phyloP scores from a whole-genome alignment of 23 tunicate genomes.

The Trididemnum clinides region DNA sequence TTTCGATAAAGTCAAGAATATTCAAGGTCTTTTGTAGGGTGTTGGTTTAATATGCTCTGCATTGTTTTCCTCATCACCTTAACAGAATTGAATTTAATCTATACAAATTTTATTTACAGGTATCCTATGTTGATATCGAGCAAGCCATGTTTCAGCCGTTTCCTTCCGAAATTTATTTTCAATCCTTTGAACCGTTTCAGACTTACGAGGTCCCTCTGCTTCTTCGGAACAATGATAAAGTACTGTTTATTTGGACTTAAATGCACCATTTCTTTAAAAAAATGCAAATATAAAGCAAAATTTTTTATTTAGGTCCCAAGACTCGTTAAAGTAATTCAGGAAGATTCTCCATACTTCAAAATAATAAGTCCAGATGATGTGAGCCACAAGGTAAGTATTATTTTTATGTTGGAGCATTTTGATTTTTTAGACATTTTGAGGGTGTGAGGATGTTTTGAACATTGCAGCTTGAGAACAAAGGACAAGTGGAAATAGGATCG shows the following conservation, averaged over 20 bases:
- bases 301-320: slow-evolving; percentile 81
- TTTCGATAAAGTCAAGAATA: too few species aligned
- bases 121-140: slow-evolving; percentile 91
- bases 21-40: too few species aligned
- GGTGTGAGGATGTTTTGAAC: too few species aligned
- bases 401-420: too few species aligned
- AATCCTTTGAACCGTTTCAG: slow-evolving; percentile 85
- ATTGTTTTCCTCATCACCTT: not conserved
- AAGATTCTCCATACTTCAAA: slow-evolving; percentile 96
- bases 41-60: too few species aligned
- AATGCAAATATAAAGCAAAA: too few species aligned
- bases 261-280: too few species aligned
- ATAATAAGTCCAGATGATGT: slow-evolving; percentile 96
- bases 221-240: slow-evolving; percentile 95
- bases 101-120: slow-evolving; percentile 26
- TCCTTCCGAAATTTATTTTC: slow-evolving; percentile 96
- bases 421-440: too few species aligned
- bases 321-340: slow-evolving; percentile 82
- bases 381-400: slow-evolving; percentile 94
- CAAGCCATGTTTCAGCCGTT: slow-evolving; percentile 99
- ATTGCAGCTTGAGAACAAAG: too few species aligned
- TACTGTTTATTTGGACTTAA: not conserved
- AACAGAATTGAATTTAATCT: not conserved
- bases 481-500: too few species aligned
- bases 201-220: slow-evolving; percentile 89